A percentile compares a stretch with the other conserved stretches of the same genome.
Conservation (phyloP, 2,113 vertebrate genomes). For the Excalfactoria chinensis region DNA sequence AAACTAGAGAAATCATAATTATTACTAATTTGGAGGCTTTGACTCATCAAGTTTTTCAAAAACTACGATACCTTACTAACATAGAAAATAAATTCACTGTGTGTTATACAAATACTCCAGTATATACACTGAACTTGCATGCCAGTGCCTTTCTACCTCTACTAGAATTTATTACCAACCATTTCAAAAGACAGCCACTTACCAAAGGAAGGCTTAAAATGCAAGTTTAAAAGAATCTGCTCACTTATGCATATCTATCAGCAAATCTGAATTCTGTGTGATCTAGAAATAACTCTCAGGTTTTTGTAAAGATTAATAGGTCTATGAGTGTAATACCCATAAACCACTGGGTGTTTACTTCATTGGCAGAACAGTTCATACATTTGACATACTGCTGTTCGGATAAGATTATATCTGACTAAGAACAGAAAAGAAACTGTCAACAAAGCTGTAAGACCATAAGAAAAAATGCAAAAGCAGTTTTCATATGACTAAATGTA, state of each 20-base stretch:
- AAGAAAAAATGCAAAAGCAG: neutral
- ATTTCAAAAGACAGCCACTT: neutral
- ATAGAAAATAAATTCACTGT: neutral
- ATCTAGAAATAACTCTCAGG: neutral
- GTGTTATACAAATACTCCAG: neutral
- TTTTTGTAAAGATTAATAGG: neutral
- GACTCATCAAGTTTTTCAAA: neutral
- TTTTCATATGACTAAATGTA: constrained; percentile 5
- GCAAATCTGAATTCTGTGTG: neutral
- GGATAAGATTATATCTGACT: constrained; percentile 32
- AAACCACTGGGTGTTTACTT: neutral
- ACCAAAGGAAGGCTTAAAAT: neutral
- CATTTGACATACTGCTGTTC: constrained; percentile 31
- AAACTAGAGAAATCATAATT: neutral
- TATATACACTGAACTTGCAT: neutral
- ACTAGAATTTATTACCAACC: neutral
- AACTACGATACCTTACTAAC: constrained; percentile 7
- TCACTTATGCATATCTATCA: neutral
- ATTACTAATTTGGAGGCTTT: neutral
- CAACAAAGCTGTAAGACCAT: constrained; percentile 28
- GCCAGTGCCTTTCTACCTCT: neutral
- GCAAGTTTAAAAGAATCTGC: neutral
- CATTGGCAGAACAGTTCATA: constrained; percentile 29
- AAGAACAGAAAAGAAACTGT: constrained; percentile 35
- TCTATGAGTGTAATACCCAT: neutral